These are phyloP conservation scores for Rhimphoctona megacephalus DNA, from an alignment of 2,888 invertebrate genomes.

Conservation along the genomic window DNA sequence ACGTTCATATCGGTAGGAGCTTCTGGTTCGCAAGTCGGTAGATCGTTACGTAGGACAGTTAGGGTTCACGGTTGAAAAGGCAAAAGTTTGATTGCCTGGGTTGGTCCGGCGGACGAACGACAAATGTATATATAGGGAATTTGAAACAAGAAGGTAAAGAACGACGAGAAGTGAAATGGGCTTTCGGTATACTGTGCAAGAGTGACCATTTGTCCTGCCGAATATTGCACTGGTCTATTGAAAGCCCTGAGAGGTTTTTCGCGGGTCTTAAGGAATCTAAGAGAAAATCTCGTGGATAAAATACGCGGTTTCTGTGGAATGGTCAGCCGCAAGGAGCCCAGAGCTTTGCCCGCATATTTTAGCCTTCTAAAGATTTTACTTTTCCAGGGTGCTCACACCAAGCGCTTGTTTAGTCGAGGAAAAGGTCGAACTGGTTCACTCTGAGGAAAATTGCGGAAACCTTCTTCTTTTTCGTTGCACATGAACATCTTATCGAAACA, in stretches of 20 bases:
- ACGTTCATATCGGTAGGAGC: slow-evolving; percentile 68
- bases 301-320: slow-evolving; percentile 42
- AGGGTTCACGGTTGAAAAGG: slow-evolving; percentile 44
- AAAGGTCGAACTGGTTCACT: slow-evolving; percentile 5
- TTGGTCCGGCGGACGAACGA: slow-evolving; percentile 2
- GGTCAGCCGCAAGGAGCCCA: slow-evolving; percentile 11
- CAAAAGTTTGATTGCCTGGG: slow-evolving; percentile 58
- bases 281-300: slow-evolving; percentile 50
- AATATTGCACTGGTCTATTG: slow-evolving; percentile 45
- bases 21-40: slow-evolving; percentile 30
- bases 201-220: slow-evolving; percentile 35
- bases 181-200: slow-evolving; percentile 31
- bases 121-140: slow-evolving; percentile 17
- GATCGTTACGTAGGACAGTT: slow-evolving; percentile 25
- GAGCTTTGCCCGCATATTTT: slow-evolving; percentile 54
- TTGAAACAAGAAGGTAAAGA: slow-evolving; percentile 13
- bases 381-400: slow-evolving; percentile 12
- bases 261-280: slow-evolving; percentile 32
- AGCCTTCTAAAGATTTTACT: slow-evolving; percentile 33
- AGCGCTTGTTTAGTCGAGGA: slow-evolving; percentile 42
- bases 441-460: slow-evolving; percentile 59
- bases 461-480: slow-evolving; percentile 34
- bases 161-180: slow-evolving; percentile 40
- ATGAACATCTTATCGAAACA: slow-evolving; percentile 31
- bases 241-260: slow-evolving; percentile 35